Conservation (phyloP, 2,797 vertebrate genomes). For the Zenarchopterus dispar region DNA sequence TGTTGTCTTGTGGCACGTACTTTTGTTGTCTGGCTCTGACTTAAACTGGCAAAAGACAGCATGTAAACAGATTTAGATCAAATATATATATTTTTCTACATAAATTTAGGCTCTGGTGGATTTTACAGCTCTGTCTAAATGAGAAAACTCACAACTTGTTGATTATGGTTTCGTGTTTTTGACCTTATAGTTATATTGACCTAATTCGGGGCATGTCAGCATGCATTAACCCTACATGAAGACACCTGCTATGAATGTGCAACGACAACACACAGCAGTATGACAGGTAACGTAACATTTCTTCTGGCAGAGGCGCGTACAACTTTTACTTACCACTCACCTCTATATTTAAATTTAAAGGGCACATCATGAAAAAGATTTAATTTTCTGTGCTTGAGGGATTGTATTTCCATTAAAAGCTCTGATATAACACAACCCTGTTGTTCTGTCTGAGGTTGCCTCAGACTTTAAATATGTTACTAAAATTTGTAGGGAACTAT, state of each 20-base stretch:
- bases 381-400: too few species aligned
- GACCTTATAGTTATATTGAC: slow-evolving; percentile 2
- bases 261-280: background rate
- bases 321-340: background rate
- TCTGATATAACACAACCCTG: too few species aligned
- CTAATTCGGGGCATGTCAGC: background rate
- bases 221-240: background rate
- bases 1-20: slow-evolving; percentile 21
- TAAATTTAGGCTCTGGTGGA: background rate
- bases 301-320: background rate
- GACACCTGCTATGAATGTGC: background rate
- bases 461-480: too few species aligned
- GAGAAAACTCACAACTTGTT: background rate
- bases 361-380: too few species aligned
- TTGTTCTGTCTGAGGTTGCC: too few species aligned
- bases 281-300: background rate
- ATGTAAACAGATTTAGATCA: background rate
- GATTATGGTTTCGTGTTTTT: background rate
- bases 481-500: too few species aligned
- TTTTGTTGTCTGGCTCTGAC: slow-evolving; percentile 27
- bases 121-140: background rate
- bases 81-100: background rate
- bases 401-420: too few species aligned
- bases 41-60: background rate
- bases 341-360: background rate